These are phyloP conservation scores for Brachystomella parvula DNA, from an alignment of 1,140 invertebrate genomes.

Conservation along the genomic window DNA sequence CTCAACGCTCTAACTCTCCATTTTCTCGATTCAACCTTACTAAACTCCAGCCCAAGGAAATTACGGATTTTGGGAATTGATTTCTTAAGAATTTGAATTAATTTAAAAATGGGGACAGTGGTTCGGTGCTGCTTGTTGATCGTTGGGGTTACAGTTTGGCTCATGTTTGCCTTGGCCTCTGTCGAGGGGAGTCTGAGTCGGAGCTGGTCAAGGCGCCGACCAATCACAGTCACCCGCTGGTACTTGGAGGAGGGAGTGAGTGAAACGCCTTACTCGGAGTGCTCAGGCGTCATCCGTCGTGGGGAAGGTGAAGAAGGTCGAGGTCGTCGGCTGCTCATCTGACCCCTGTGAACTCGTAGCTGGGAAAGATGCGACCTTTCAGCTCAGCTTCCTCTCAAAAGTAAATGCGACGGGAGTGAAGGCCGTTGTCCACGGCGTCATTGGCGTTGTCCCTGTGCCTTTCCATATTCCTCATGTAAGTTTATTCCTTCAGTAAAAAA, in stretches of 20 bases:
- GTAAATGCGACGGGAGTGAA: constrained; percentile 22
- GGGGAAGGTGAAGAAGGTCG: constrained; percentile 17
- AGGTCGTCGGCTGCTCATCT: constrained; percentile 30
- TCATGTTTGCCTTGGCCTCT: background rate
- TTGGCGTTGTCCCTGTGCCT: constrained; percentile 42
- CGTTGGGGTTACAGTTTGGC: background rate
- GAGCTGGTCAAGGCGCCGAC: background rate
- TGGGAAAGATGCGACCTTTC: constrained; percentile 29
- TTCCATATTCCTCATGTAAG: constrained; percentile 40
- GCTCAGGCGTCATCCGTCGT: constrained; percentile 14
- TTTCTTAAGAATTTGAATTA: background rate
- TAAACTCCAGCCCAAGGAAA: too few relatives aligned
- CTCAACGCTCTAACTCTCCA: background rate
- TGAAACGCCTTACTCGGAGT: constrained; percentile 25
- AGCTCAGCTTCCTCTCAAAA: constrained; percentile 29
- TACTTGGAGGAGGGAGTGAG: background rate
- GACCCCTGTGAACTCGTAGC: constrained; percentile 27
- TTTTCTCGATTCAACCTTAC: too few relatives aligned
- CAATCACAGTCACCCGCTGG: constrained; percentile 3
- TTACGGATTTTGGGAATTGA: too few relatives aligned
- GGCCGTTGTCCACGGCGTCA: constrained; percentile 41
- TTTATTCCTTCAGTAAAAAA: background rate
- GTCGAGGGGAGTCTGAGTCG: background rate
- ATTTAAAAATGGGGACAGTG: constrained; percentile 4
- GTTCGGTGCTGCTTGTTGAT: constrained; percentile 1